Base-by-base conservation (phyloP, 1,140 invertebrate genomes). In the Trichonephila inaurata region DNA sequence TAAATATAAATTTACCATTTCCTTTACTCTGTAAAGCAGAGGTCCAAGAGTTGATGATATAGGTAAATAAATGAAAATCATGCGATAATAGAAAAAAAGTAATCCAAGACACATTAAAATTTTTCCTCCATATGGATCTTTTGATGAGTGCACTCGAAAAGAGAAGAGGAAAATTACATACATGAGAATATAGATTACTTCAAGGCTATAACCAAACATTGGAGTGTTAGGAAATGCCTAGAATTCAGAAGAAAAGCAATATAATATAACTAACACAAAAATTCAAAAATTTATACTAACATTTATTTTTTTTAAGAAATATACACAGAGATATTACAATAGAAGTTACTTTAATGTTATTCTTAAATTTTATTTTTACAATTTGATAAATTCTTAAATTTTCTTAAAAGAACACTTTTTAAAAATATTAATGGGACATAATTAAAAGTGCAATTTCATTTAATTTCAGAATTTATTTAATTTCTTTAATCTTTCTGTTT, bases 21-120 rank as follows among this genome's bases (percentile, higher is more conserved):
- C 93, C 28, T 95, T 95, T 51, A 96, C 95, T 82, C 95, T 94
- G 87, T 96, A 95, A 1, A 96, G 94, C 94, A 96, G 95, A 10
- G 95, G 96, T 85, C 96, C 96, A 1, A 96, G 94, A 1, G 95
- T 96, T 21, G 95, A 95, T 92, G 95, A 96, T 83, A 96, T 96
- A 19, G 96, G 96, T 2, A 96, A 93, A 94, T 95, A 96, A 24
- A 95, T 95, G 33, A 95, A 95, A 64, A 96, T 95, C 28, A 95
- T 94, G 40, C 96, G 94, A 92, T 95, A 96, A 94, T 95, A 96
- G 94, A 96, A 96, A 93, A 95, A 96, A 3, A 96, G 92, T 12
- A 96, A 87, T 85, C 94, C 95, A 5, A 94, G 3, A 86, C 95
- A 95, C 16, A 93, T 60, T 28, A 95, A 44, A 66, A 95, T 93